Conservation (phyloP, 2,888 invertebrate species). For the Listrodromus nycthemerus region DNA sequence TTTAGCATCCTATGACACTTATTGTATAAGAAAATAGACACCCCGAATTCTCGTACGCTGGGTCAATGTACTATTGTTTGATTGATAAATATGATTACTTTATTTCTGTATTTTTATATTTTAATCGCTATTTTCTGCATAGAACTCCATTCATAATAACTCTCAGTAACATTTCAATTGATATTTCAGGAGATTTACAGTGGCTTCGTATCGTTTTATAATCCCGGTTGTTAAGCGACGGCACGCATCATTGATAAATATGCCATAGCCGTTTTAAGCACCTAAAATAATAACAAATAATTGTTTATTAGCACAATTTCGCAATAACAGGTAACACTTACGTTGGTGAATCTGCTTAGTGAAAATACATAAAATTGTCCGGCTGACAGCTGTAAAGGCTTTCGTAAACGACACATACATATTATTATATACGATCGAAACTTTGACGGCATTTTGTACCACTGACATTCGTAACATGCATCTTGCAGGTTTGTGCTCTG, state of each 20-base stretch:
- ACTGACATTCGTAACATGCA: constrained; percentile 86
- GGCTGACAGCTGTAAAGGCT: constrained; percentile 85
- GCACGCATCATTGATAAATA: constrained; percentile 59
- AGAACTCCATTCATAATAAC: too few species aligned
- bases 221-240: constrained; percentile 17
- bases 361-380: constrained; percentile 86
- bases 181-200: too few species aligned
- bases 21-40: too few species aligned
- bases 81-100: too few species aligned
- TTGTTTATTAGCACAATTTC: neutral
- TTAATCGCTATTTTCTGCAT: too few species aligned
- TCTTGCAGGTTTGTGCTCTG: constrained; percentile 85
- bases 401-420: constrained; percentile 86
- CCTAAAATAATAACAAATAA: constrained; percentile 44
- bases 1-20: too few species aligned
- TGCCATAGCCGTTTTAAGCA: constrained; percentile 62
- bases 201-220: neutral
- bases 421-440: constrained; percentile 85
- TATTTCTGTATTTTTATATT: too few species aligned
- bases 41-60: too few species aligned
- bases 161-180: too few species aligned
- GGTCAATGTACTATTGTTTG: too few species aligned
- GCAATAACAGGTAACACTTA: constrained; percentile 76
- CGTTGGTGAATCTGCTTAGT: constrained; percentile 85
- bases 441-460: constrained; percentile 85